Evolutionary conservation across 2,888 invertebrate species (phyloP), one percentile per base, ranked within the genome.

Genomic region (Portevinia maculata): DNA sequence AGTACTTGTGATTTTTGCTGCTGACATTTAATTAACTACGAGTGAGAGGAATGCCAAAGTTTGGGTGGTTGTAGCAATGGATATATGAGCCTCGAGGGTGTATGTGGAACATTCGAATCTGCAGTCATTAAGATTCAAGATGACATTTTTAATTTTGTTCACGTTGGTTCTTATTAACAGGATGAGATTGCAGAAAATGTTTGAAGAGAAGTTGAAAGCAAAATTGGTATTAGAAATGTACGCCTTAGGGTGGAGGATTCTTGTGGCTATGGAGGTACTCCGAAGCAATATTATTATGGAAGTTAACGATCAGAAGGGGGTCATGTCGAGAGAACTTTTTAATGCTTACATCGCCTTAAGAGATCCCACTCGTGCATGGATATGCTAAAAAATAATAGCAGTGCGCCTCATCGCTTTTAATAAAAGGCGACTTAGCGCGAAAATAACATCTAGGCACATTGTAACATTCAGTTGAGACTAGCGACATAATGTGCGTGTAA

Each of bases 1-100:
- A 84, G 79, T 65, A 65, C 70, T 84, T 84, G 69, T 86, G 86
- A 86, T 86, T 86, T 85, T 85, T 86, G 86, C 75, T 85, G 84
- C 86, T 86, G 86, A 86, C 86, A 85, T 86, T 86, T 86, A 86
- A 86, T 86, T 86, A 86, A 86, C 84, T 81, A 57, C 69, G 67
- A 55, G 50, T 44, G 70, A 67, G 70, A 70, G 30, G 39, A 52
- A 76, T 48, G 62, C 41, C 55, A 52, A 13, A 32, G 32, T 19
- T 39, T 9, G 7, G n/a, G 21, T 9, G 30, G 17, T 15, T 9
- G n/a, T n/a, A 30, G 34, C 6, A 7, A 13, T 8, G 5, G 1
- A 59, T 55, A 44, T 30, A 81, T 53, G 62, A 19, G 83, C 78
- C 78, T 62, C 78, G 15, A 55, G 83, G 83, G 83, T 67, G 30